These are phyloP conservation scores for Calycopis cecrops DNA, from an alignment of 1,140 invertebrate genomes.

Conservation along the genomic window DNA sequence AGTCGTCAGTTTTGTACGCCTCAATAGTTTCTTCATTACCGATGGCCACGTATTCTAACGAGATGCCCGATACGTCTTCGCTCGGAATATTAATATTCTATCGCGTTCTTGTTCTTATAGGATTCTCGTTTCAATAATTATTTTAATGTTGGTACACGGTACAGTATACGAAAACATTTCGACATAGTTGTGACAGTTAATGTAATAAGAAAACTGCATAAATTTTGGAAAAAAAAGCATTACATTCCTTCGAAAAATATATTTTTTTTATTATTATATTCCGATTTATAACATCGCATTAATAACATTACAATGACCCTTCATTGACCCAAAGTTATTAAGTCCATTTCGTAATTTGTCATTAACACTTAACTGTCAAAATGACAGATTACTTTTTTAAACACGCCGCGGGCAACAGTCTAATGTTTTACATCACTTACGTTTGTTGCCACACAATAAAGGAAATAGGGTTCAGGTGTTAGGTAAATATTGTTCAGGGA, in stretches of 20 bases:
- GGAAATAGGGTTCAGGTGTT: conserved; percentile 6
- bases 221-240: too few species aligned
- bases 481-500: conserved; percentile 8
- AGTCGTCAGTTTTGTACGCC: conserved; percentile 1
- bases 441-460: neutral
- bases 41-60: conserved; percentile 7
- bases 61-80: conserved; percentile 1
- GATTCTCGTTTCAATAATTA: neutral
- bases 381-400: conserved; percentile 1
- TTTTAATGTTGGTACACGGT: too few species aligned
- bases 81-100: neutral
- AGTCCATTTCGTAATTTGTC: too few species aligned
- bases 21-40: conserved; percentile 7
- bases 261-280: too few species aligned
- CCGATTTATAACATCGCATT: too few species aligned
- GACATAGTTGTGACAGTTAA: too few species aligned
- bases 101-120: neutral
- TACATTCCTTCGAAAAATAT: too few species aligned
- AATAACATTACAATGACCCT: too few species aligned
- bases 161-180: too few species aligned
- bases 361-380: neutral
- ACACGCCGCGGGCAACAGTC: neutral
- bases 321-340: too few species aligned
- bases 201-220: too few species aligned
- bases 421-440: neutral